phyloP scores from a whole-genome alignment of 2,113 vertebrate species.

The Eleginops maclovinus region DNA sequence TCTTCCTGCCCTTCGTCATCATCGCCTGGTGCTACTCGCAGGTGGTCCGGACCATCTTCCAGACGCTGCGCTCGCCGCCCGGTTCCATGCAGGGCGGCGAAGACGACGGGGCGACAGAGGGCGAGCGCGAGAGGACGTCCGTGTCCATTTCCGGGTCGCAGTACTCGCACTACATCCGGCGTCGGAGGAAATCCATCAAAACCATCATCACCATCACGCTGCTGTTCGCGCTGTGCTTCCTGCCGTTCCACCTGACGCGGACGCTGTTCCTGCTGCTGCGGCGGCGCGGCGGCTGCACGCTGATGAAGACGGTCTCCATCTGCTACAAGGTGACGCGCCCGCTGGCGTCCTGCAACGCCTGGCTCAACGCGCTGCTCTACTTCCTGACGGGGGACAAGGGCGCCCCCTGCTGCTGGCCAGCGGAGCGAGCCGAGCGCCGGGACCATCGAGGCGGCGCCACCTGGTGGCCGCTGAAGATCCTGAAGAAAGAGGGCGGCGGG shows the following conservation, averaged over 20 bases:
- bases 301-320: conserved; percentile 84
- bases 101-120: conserved; percentile 45
- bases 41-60: conserved; percentile 85
- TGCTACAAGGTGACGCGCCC: conserved; percentile 89
- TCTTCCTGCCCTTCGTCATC: conserved; percentile 86
- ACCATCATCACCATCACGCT: conserved; percentile 87
- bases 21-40: conserved; percentile 88
- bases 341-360: conserved; percentile 86
- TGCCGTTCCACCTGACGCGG: conserved; percentile 87
- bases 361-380: conserved; percentile 87
- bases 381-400: conserved; percentile 87
- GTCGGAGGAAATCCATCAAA: conserved; percentile 85
- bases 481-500: conserved; percentile 68
- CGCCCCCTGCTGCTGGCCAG: conserved; percentile 75
- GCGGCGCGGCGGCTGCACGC: conserved; percentile 78
- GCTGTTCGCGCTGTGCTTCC: conserved; percentile 86
- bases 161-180: conserved; percentile 81
- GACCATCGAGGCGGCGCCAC: conserved; percentile 65
- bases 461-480: conserved; percentile 83
- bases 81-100: conserved; percentile 58
- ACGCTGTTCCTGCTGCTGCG: conserved; percentile 86
- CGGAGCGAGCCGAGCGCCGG: conserved; percentile 49
- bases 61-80: conserved; percentile 79
- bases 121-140: conserved; percentile 59
- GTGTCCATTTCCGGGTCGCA: conserved; percentile 77